Evolutionary conservation across 2,888 invertebrate species (phyloP).

Genomic region (Crioceris asparagi): DNA sequence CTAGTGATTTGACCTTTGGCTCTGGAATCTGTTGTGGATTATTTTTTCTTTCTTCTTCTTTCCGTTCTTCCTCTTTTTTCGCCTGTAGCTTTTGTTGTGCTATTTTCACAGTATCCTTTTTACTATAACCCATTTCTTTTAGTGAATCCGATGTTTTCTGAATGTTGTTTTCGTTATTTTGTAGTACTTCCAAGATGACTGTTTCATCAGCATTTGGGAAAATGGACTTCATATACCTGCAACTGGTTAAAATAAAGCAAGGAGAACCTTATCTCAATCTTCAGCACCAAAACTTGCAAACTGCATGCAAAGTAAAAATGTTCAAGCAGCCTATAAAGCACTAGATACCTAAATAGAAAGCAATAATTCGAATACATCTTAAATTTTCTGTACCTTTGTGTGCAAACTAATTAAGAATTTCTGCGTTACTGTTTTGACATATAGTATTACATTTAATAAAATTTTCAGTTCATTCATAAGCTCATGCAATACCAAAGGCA

Average conservation of each 20-base stretch:
- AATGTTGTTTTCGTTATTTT: constrained; percentile 83
- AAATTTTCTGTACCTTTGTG: too few relatives aligned
- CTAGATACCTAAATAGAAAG: too few relatives aligned
- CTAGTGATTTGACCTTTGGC: constrained; percentile 54
- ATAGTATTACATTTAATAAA: too few relatives aligned
- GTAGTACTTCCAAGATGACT: constrained; percentile 68
- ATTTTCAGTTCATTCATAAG: too few relatives aligned
- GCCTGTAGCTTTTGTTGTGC: constrained; percentile 40
- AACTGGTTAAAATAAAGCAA: constrained; percentile 27
- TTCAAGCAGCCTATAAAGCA: too few relatives aligned
- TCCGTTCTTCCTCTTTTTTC: constrained; percentile 29
- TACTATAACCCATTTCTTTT: constrained; percentile 70
- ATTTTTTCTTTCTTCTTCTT: constrained; percentile 16
- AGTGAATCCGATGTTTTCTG: constrained; percentile 77
- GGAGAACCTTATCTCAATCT: too few relatives aligned
- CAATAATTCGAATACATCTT: too few relatives aligned
- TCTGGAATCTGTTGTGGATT: constrained; percentile 37
- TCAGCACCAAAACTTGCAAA: too few relatives aligned
- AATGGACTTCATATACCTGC: constrained; percentile 81
- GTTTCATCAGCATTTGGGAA: constrained; percentile 87
- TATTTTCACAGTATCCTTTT: constrained; percentile 53
- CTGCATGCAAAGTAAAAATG: too few relatives aligned
- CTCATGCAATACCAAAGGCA: too few relatives aligned
- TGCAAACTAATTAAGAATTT: too few relatives aligned
- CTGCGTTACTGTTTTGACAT: too few relatives aligned